Evolutionary conservation across 2,113 vertebrate species (phyloP).

Genomic region (Cryptotis parvus): DNA sequence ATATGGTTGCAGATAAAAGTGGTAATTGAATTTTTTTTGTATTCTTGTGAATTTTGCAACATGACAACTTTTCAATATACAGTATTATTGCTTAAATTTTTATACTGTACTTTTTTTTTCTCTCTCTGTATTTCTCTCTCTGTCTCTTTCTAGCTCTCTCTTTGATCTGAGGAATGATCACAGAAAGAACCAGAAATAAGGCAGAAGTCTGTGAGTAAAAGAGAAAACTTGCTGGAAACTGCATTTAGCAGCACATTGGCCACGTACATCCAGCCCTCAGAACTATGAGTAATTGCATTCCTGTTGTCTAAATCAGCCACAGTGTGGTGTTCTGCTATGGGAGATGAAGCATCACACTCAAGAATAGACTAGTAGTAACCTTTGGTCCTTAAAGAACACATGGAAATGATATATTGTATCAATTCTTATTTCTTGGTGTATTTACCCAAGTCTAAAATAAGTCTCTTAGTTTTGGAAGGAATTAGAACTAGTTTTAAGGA

Average conservation of each 20-base stretch:
- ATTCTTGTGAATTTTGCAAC: no score
- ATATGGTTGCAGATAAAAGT: no score
- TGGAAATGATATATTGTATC: neutral
- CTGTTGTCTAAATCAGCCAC: neutral
- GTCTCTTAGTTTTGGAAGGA: neutral
- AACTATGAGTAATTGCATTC: neutral
- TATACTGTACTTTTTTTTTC: no score
- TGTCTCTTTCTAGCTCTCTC: no score
- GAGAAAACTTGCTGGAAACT: neutral
- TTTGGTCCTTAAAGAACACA: neutral
- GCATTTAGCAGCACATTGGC: neutral
- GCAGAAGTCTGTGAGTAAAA: neutral
- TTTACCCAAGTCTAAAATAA: neutral
- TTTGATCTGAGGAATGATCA: neutral
- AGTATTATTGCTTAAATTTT: no score
- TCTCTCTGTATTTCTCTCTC: no score
- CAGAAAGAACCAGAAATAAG: neutral
- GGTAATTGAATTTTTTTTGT: no score
- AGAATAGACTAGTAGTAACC: neutral
- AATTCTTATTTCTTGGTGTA: neutral
- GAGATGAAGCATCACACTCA: neutral
- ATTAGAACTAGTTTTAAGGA: no score
- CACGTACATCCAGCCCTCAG: neutral
- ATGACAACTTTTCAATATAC: no score
- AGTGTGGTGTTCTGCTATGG: neutral